phyloP scores from a whole-genome alignment of 2,797 vertebrate species.

The Gallinago solitaria region DNA sequence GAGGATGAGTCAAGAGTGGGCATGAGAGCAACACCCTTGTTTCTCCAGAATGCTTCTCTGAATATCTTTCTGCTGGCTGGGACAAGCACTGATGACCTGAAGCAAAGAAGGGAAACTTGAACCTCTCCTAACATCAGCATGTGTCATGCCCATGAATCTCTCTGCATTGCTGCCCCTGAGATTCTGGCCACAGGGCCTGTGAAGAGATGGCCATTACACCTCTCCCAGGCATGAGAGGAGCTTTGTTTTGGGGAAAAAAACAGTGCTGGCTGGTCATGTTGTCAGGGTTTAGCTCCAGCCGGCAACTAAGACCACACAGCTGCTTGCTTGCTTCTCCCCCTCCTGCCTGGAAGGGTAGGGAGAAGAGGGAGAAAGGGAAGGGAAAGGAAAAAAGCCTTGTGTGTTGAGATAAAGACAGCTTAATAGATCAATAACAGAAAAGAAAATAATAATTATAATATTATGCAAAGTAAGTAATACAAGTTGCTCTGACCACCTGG shows the following conservation, averaged over 20 bases:
- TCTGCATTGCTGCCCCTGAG: neutral
- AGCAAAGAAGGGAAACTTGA: neutral
- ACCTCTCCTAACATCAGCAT: neutral
- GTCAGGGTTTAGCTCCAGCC: neutral
- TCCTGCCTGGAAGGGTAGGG: neutral
- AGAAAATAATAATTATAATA: neutral
- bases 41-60: neutral
- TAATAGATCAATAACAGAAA: neutral
- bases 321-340: neutral
- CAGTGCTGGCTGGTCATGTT: rapidly evolving
- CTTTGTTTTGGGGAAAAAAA: neutral
- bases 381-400: neutral
- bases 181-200: neutral
- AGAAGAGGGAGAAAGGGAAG: neutral
- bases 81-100: neutral
- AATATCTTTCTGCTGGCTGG: neutral
- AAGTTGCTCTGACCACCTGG: neutral
- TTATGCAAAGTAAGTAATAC: neutral
- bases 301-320: neutral
- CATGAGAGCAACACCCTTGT: neutral
- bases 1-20: neutral
- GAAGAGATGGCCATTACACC: neutral
- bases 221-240: neutral
- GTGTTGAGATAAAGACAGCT: neutral
- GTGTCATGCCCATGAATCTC: neutral